Evolutionary conservation across 2,113 vertebrate genomes (phyloP).

Genomic region (Pleuronectes platessa): DNA sequence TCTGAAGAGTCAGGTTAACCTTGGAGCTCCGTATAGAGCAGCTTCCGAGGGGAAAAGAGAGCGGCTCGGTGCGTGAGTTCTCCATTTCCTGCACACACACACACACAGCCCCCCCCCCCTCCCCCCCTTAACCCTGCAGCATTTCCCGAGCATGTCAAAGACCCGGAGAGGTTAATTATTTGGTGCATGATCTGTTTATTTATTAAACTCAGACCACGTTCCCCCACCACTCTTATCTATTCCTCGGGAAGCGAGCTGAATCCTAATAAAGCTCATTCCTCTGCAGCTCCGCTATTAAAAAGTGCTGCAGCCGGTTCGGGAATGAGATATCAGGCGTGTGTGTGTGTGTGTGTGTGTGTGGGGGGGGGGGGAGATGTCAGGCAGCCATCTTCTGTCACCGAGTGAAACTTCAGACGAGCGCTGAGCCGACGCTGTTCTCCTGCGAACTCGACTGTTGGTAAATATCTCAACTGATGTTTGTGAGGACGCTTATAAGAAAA

Average conservation of each 20-base stretch:
- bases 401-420: slow-evolving; percentile 18
- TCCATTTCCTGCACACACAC: neutral
- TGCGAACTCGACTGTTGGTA: slow-evolving; percentile 4
- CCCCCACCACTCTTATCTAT: slow-evolving; percentile 63
- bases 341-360: no score
- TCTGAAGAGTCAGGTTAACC: slow-evolving; percentile 22
- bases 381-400: slow-evolving; percentile 14
- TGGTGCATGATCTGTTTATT: slow-evolving; percentile 79
- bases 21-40: slow-evolving; percentile 29
- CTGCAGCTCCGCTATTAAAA: slow-evolving; percentile 41
- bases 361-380: slow-evolving; percentile 2
- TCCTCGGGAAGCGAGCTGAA: slow-evolving; percentile 62
- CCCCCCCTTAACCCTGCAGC: slow-evolving; percentile 25
- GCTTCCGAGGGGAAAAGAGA: neutral
- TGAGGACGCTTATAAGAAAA: neutral
- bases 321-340: slow-evolving; percentile 55
- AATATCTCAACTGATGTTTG: slow-evolving; percentile 21
- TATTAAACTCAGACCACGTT: slow-evolving; percentile 71
- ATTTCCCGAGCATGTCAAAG: slow-evolving; percentile 65
- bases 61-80: neutral
- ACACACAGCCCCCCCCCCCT: no score
- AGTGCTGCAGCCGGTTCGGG: slow-evolving; percentile 27
- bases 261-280: slow-evolving; percentile 64
- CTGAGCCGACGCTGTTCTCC: slow-evolving; percentile 13
- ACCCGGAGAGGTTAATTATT: slow-evolving; percentile 81